phyloP scores from a whole-genome alignment of 2,113 vertebrate genomes.

The Lamprotornis superbus region DNA sequence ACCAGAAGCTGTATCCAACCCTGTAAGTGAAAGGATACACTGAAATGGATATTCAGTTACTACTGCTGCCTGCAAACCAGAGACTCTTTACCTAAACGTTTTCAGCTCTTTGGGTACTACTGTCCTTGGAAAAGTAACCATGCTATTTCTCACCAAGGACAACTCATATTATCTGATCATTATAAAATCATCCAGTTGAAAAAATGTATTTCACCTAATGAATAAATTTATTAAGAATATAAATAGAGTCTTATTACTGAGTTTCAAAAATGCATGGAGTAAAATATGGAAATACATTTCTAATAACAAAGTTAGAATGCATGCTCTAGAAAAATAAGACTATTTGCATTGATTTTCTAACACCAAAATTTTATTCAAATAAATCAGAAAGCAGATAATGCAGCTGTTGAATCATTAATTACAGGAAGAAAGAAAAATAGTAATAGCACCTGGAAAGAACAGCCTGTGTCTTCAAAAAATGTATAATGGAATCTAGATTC shows the following conservation, averaged over 20 bases:
- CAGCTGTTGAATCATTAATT: not conserved
- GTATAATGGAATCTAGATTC: not conserved
- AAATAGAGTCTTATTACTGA: not conserved
- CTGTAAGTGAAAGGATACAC: not conserved
- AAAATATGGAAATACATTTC: not conserved
- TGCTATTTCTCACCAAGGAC: not conserved
- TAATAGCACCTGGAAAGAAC: not conserved
- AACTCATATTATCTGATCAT: not conserved
- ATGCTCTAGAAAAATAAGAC: not conserved
- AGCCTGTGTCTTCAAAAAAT: not conserved
- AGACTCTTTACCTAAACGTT: not conserved
- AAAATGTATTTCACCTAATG: not conserved
- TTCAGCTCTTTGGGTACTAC: not conserved
- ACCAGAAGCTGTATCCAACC: not conserved
- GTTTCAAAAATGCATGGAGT: not conserved
- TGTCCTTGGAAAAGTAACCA: not conserved
- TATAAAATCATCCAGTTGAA: not conserved
- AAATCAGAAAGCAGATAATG: not conserved
- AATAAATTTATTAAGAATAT: not conserved
- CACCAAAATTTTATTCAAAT: not conserved
- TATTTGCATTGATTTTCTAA: not conserved
- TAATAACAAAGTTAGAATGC: not conserved
- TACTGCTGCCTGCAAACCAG: not conserved
- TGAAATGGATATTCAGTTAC: not conserved
- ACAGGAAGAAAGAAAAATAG: not conserved